Evolutionary conservation across 2,113 vertebrate genomes (phyloP).

Genomic region (Trogon melanurus): DNA sequence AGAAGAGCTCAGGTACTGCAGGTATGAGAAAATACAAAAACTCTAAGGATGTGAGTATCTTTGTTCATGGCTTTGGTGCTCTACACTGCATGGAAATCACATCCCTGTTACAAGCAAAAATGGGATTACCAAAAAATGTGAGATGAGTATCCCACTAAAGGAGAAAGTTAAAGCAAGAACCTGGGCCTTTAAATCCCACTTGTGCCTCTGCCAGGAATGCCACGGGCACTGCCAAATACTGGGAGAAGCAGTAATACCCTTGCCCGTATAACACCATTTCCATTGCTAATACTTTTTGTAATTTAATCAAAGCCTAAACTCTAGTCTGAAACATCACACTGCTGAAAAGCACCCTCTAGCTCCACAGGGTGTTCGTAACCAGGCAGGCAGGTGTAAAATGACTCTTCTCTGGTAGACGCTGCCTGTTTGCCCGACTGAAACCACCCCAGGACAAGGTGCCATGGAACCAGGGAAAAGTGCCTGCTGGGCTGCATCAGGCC

Average conservation of each 20-base stretch:
- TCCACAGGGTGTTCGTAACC: neutral
- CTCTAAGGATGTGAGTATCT: neutral
- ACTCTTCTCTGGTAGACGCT: neutral
- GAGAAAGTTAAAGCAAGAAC: neutral
- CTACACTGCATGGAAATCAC: neutral
- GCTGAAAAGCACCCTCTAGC: neutral
- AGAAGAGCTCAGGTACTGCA: neutral
- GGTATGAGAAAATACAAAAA: neutral
- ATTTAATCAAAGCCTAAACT: neutral
- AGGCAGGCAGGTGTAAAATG: neutral
- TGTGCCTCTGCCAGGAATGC: neutral
- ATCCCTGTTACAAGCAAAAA: neutral
- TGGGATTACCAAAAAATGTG: neutral
- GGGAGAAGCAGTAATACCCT: neutral
- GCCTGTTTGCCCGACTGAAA: neutral
- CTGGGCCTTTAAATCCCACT: neutral
- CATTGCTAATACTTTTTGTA: neutral
- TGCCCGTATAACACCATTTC: neutral
- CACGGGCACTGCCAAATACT: neutral
- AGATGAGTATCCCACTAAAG: neutral
- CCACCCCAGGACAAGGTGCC: accelerated
- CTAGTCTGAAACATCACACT: neutral
- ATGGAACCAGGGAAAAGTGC: neutral
- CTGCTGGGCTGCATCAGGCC: neutral
- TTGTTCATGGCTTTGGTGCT: neutral